Percentiles rank a stretch among this genome's conserved stretches.
These are phyloP conservation scores for Alauda arvensis DNA, from an alignment of 2,797 vertebrate genomes.

Conservation along the genomic window DNA sequence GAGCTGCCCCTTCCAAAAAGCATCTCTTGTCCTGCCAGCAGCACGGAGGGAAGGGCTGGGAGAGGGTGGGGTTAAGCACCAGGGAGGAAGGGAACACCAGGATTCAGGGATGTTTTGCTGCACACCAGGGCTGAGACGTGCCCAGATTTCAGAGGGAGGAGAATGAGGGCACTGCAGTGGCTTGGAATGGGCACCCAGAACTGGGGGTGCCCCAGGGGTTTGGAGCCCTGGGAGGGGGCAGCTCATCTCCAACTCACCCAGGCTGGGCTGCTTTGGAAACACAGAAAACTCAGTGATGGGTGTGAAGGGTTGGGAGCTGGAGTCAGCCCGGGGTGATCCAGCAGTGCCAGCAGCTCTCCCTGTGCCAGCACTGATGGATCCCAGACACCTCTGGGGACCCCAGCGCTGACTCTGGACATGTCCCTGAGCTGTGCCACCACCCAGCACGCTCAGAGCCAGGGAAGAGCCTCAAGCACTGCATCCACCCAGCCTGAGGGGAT, in stretches of 20 bases:
- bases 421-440: neutral
- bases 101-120: neutral
- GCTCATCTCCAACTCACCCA: rapidly evolving
- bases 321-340: no score
- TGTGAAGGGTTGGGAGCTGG: neutral
- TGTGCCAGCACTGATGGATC: neutral
- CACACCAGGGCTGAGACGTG: neutral
- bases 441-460: neutral
- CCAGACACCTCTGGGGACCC: neutral
- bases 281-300: rapidly evolving
- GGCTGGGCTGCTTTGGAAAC: rapidly evolving
- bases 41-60: neutral
- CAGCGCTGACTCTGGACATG: neutral
- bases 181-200: neutral
- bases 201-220: neutral
- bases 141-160: neutral
- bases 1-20: neutral
- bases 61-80: neutral
- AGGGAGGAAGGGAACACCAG: neutral
- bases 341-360: neutral
- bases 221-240: neutral
- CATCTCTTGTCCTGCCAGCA: neutral
- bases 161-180: neutral
- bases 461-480: neutral
- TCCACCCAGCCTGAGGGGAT: neutral